Evolutionary conservation across 2,113 vertebrate species (phyloP).

Genomic region (Cynopterus brachyotis): DNA sequence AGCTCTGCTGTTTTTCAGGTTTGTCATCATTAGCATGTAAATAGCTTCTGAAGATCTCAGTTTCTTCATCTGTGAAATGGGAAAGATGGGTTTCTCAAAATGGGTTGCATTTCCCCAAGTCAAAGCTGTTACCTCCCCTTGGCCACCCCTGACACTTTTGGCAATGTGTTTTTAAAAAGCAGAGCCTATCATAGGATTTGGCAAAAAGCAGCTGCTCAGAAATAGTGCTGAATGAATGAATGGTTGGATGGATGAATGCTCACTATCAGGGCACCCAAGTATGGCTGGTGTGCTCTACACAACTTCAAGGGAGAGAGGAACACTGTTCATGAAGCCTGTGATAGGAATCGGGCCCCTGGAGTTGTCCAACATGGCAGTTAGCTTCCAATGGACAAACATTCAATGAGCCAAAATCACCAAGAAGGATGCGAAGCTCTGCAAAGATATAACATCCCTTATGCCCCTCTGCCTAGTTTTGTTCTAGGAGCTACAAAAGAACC

Average conservation of each 20-base stretch:
- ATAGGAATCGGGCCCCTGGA: rapidly evolving
- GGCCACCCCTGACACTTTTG: neutral
- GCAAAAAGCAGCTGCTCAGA: neutral
- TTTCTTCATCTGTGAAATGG: neutral
- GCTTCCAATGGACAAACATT: neutral
- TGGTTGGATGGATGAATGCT: neutral
- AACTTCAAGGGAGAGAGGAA: neutral
- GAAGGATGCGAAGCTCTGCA: neutral
- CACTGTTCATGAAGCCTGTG: rapidly evolving
- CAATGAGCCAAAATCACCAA: neutral
- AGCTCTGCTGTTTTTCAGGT: neutral
- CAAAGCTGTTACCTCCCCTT: neutral
- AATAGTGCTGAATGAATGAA: neutral
- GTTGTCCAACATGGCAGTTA: neutral
- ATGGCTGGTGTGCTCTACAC: neutral
- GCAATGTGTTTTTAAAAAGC: neutral
- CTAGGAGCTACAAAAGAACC: neutral
- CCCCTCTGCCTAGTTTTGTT: neutral
- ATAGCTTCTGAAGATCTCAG: neutral
- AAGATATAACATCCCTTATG: neutral
- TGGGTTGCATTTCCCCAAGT: neutral
- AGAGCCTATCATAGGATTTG: neutral
- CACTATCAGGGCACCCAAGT: neutral
- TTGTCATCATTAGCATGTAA: neutral
- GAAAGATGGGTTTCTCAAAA: neutral